Conservation (phyloP, 2,888 invertebrate species). For the Stratiomys singularior region DNA sequence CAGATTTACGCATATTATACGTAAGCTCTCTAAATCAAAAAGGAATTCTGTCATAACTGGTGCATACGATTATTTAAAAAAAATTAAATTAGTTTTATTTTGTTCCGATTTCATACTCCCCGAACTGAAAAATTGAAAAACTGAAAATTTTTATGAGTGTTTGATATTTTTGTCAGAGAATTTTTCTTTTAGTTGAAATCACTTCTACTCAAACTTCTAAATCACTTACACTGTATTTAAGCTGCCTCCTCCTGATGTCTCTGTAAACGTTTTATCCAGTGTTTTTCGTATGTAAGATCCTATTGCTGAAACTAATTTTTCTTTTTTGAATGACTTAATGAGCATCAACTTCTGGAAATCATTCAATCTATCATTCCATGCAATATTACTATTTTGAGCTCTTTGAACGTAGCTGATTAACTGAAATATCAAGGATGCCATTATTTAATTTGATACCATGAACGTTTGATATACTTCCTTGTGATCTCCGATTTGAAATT, state of each 20-base stretch:
- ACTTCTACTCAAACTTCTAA: not conserved
- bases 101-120: no score
- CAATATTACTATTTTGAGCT: slow-evolving; percentile 60
- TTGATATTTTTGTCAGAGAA: no score
- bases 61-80: no score
- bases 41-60: no score
- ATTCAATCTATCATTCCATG: slow-evolving; percentile 74
- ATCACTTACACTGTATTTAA: slow-evolving; percentile 60
- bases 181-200: not conserved
- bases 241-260: slow-evolving; percentile 74
- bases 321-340: slow-evolving; percentile 79
- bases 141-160: no score
- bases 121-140: no score
- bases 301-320: slow-evolving; percentile 83
- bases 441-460: not conserved
- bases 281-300: slow-evolving; percentile 82
- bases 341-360: slow-evolving; percentile 85
- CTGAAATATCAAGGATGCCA: no score
- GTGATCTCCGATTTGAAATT: slow-evolving; percentile 72
- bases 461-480: slow-evolving; percentile 55
- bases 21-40: no score
- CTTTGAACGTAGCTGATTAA: slow-evolving; percentile 68
- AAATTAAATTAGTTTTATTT: no score
- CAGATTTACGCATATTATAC: no score
- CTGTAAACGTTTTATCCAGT: slow-evolving; percentile 82